These are phyloP conservation scores for Trematomus bernacchii DNA, from an alignment of 2,797 vertebrate genomes.

Conservation along the genomic window DNA sequence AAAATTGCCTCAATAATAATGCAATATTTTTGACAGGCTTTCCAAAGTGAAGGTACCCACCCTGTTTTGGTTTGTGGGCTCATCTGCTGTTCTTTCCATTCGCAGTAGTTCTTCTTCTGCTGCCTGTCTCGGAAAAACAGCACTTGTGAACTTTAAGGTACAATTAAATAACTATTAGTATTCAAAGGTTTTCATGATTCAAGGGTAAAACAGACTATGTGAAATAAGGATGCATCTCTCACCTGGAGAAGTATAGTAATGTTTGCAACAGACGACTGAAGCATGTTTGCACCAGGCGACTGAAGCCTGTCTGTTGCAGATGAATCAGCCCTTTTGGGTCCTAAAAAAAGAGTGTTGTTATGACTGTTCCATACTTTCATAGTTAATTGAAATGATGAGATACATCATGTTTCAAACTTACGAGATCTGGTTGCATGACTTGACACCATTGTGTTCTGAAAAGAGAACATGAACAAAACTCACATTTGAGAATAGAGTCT, in stretches of 20 bases:
- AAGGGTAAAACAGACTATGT: neutral
- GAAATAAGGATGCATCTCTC: slow-evolving; percentile 29
- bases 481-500: slow-evolving; percentile 1
- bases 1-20: neutral
- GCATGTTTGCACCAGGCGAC: fast-evolving
- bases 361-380: neutral
- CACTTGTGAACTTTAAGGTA: slow-evolving; percentile 9
- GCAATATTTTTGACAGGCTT: neutral
- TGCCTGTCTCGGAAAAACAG: slow-evolving; percentile 52
- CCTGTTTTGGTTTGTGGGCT: slow-evolving; percentile 17
- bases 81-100: slow-evolving; percentile 51
- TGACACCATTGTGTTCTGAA: slow-evolving; percentile 16
- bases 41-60: slow-evolving; percentile 44
- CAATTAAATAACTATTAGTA: neutral
- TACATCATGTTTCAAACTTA: slow-evolving; percentile 47
- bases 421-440: slow-evolving; percentile 36
- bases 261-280: fast-evolving
- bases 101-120: slow-evolving; percentile 1
- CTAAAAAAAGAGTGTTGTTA: slow-evolving; percentile 51
- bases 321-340: slow-evolving; percentile 18
- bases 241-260: neutral
- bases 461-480: slow-evolving; percentile 20
- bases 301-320: fast-evolving
- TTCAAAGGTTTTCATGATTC: neutral
- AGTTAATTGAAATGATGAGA: neutral